Base-by-base conservation (phyloP, 1,140 invertebrate species). In the Trichomalopsis sarcophagae region DNA sequence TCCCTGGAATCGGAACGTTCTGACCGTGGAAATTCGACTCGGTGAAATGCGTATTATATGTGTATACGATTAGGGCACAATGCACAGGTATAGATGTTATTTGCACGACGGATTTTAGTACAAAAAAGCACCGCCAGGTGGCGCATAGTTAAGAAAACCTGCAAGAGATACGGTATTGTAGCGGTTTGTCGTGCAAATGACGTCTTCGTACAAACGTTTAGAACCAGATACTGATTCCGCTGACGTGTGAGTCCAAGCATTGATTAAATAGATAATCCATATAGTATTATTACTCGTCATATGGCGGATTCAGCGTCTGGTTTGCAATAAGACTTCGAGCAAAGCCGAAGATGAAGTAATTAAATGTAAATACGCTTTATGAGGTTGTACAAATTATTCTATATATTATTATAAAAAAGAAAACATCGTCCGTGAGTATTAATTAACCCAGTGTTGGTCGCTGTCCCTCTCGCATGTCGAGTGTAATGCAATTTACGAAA, bases 391-490 rank as follows among this genome's bases (percentile, higher is more conserved):
- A 69, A 84, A 75, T 1, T 21, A 55, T 17, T 40, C 23, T 36
- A 36, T 36, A 36, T 36, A 36, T 36, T 10, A 68, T 27, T 62
- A 69, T 74, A 10, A 74, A 81, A 27, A 23, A 47, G 40, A 73
- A 40, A 75, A 75, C 4, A 66, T 74, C n/a, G 30, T 44, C 66
- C 79, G 44, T 86, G 30, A 78, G 36, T 78, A 78, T 82, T 75
- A 77, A 82, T 82, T 81, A 78, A 82, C 68, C 40, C 79, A 80
- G 68, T 69, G 68, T 73, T 85, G 78, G 84, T 85, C 84, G 84
- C 84, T 85, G 84, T 86, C 83, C 85, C 86, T 90, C 84, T 89
- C 87, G 91, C 91, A 91, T 91, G 90, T 91, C 90, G 89, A 86
- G 75, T 88, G 17, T n/a, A 21, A 62, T 62, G 55, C 81, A 71